Base-by-base conservation (phyloP, 64 coral and sea anemone genomes). In the Catalaphyllia jardinei region DNA sequence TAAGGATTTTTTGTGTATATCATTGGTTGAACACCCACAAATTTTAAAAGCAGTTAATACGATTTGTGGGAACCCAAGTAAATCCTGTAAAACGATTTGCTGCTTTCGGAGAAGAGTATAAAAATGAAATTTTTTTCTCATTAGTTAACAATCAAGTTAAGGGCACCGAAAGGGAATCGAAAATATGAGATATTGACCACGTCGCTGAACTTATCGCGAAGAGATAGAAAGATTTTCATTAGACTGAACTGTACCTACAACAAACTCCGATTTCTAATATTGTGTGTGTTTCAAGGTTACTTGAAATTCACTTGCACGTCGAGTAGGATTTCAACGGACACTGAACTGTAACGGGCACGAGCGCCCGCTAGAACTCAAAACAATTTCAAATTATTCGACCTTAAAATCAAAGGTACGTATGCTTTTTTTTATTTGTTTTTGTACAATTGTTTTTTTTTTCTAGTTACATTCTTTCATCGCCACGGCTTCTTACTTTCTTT, bases 1-100 rank as follows among this genome's bases (percentile, higher is more conserved):
- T 65, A 24, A 65, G 62, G 15, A 65, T 65, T 69, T 35, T 69
- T 27, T 69, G 20, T 29, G 65, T 27, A 1, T 83, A 50, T 77
- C 35, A 77, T 19, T 22, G 19, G 20, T 77, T 77, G 35, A 42
- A 11, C 74, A 77, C 74, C 74, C 80, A 22, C 67, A 61, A 25
- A 15, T 30, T 38, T 63, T 35, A 83, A 83, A 62, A 31, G 4
- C 63, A n/a, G 10, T 42, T 64, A 69, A 85, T 85, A 24, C 9
- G 19, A 20, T 28, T 29, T 51, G 62, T 69, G 35, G 60, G 62
- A 49, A 71, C 22, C 62, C 81, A 64, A 71, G 2, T 10, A 20
- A 29, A 85, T 71, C 30, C 38, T 29, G 63, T 20, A 52, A 71
- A 67, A 20, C 71, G 81, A 85, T 85, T 85, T 12, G 81, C 3